Base-by-base conservation (phyloP, 64 coral and sea anemone genomes). In the Montipora cactus region DNA sequence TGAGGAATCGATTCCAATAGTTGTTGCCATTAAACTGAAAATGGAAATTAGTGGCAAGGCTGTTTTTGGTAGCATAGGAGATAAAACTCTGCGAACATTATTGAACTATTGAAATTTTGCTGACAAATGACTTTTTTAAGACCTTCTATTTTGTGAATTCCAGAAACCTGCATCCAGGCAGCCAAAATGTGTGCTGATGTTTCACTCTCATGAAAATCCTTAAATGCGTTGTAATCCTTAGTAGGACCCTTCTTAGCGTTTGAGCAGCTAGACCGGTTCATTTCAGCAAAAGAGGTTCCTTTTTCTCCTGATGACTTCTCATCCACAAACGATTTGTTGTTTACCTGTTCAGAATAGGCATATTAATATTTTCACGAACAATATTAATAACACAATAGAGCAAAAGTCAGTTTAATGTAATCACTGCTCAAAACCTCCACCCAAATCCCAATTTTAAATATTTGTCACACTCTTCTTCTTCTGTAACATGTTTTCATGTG, bases 141-240 rank as follows among this genome's bases (percentile, higher is more conserved):
- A 64, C 59, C 59, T 64, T 14, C 59, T 64, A 64, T 64, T 64
- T 64, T 64, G 59, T 64, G 59, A 10, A 64, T 64, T 64, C 59
- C 59, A 64, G 59, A 64, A 64, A 64, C 1, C 0, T 64, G 23
- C 73, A 76, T 76, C 73, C 73, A 76, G 23, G 73, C 73, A 44
- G 25, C 73, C 23, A 76, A 44, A 44, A 76, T 76, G 37, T 12
- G 23, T 25, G 73, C 73, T 44, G 50, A 25, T 8, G 67, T 88
- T 20, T 88, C 86, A 9, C 67, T 74, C 2, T 88, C 86, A 88
- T 75, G 71, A 49, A 88, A 88, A 20, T 88, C 86, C 46, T 75
- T 72, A 53, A 21, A 88, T 7, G 69, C 16, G 75, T 88, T 88
- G 86, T 74, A 88, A n/a, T 88, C 84, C 4, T 46, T 23, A 5